phyloP scores from a whole-genome alignment of 1,140 invertebrate species.

The Frieseomelitta varia region DNA sequence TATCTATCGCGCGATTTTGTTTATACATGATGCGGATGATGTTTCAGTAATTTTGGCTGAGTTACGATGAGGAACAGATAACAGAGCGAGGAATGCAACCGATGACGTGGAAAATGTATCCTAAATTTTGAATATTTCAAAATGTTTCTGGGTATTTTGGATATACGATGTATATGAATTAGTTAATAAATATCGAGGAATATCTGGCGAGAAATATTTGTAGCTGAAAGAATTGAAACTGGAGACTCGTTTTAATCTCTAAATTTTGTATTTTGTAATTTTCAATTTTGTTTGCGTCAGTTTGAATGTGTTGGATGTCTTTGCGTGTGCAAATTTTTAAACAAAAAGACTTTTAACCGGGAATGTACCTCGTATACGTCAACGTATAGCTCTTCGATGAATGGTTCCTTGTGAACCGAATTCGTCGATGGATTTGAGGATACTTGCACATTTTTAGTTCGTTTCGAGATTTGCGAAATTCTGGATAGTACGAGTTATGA shows the following conservation, averaged over 20 bases:
- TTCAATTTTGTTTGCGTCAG: too few relatives aligned
- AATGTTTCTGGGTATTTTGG: too few relatives aligned
- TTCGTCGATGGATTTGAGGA: background rate
- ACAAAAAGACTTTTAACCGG: background rate
- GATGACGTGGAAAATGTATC: too few relatives aligned
- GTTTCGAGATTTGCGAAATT: background rate
- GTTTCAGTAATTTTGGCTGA: background rate
- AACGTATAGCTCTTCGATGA: background rate
- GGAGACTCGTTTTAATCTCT: background rate
- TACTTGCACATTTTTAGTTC: background rate
- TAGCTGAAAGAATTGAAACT: background rate
- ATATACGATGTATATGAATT: too few relatives aligned
- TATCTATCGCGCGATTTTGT: background rate
- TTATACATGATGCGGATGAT: background rate
- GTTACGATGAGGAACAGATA: background rate
- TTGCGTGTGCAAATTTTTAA: background rate
- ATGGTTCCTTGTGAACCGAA: background rate
- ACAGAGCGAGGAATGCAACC: background rate
- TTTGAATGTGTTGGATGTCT: background rate
- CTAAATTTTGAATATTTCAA: too few relatives aligned
- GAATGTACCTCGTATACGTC: background rate
- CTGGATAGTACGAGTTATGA: background rate
- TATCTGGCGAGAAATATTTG: too few relatives aligned
- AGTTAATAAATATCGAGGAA: too few relatives aligned
- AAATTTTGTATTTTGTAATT: background rate